Conservation (phyloP, 2,113 vertebrate genomes). For the Octodon degus region DNA sequence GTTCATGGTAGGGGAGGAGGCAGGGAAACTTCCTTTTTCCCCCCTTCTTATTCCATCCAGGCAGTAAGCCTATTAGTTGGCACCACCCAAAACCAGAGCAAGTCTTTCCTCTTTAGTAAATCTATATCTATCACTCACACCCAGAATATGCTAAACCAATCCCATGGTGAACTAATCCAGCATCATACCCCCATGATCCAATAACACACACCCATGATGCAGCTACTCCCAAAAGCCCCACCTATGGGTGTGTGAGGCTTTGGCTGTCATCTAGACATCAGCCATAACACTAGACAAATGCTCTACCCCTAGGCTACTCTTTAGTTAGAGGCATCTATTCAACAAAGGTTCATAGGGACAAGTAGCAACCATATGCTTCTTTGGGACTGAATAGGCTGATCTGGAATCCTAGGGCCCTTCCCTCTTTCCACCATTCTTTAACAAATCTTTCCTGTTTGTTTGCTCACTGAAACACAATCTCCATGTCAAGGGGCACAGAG, state of each 20-base stretch:
- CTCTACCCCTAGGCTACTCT: neutral
- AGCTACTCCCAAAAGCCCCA: neutral
- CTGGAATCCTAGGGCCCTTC: neutral
- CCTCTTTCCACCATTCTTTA: neutral
- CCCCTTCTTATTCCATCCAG: neutral
- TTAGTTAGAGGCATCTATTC: neutral
- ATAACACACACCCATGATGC: neutral
- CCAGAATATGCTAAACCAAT: neutral
- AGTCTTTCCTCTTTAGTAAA: neutral
- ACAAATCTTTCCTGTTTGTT: neutral
- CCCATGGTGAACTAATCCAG: neutral
- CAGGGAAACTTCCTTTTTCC: neutral
- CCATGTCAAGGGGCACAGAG: neutral
- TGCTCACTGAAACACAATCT: neutral
- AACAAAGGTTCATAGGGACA: neutral
- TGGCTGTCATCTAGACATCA: neutral
- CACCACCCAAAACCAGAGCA: neutral
- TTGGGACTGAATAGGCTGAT: neutral
- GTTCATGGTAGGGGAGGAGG: neutral
- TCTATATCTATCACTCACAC: neutral
- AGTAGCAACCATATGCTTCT: neutral
- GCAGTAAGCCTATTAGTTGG: neutral
- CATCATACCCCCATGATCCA: neutral
- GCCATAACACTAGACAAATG: neutral
- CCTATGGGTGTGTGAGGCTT: neutral